phyloP scores from a whole-genome alignment of 2,113 vertebrate species.

The Tonatia bakeri region DNA sequence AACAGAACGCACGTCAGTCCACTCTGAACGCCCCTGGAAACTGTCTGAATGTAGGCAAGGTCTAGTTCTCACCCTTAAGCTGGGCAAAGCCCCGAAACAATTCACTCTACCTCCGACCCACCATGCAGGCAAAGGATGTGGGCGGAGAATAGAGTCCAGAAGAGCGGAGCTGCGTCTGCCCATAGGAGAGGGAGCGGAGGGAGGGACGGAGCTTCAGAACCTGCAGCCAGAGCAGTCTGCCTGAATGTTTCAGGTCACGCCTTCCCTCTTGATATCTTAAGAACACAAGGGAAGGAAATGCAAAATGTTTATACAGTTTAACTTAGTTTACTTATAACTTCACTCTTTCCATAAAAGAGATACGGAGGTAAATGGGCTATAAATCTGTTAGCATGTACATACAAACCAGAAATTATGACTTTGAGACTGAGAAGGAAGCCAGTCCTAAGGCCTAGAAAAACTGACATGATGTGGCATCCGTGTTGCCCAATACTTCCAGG shows the following conservation, averaged over 20 bases:
- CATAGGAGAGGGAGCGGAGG: neutral
- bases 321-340: slow-evolving; percentile 4
- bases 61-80: neutral
- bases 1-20: neutral
- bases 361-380: neutral
- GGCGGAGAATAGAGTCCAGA: neutral
- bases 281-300: neutral
- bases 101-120: neutral
- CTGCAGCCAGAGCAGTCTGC: neutral
- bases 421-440: neutral
- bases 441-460: neutral
- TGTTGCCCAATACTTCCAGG: neutral
- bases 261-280: neutral
- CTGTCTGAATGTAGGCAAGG: neutral
- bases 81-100: neutral
- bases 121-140: neutral
- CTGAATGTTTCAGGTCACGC: neutral
- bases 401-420: neutral
- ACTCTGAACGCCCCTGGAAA: neutral
- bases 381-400: neutral
- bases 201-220: neutral
- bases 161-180: neutral
- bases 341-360: neutral
- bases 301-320: slow-evolving; percentile 16
- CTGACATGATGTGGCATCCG: neutral